Base-by-base conservation (phyloP, 2,888 invertebrate species). In the Philopedon plagiatum region DNA sequence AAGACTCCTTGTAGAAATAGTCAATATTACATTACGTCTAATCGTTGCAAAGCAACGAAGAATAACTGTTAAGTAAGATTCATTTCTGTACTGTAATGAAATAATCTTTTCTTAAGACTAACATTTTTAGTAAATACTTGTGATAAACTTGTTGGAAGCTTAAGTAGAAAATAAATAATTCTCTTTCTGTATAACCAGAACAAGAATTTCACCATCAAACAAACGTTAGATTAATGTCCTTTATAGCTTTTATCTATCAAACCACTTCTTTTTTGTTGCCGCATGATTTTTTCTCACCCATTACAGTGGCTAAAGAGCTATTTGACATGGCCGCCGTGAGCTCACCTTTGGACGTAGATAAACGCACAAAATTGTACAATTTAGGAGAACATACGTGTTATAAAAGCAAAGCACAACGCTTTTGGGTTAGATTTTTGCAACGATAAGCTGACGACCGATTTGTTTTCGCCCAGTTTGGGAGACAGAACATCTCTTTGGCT, bases 281-380 rank as follows among this genome's bases (percentile, higher is more conserved):
- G 70, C 70, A 46, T 70, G 57, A 69, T 69, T 70, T 70, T 69
- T 70, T 70, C 70, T 70, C 70, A 70, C 70, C 62, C 62, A 61
- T 54, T 21, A 60, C 51, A 54, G 26, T 44, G 41, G 15, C 44
- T 29, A 2, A 29, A 18, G 18, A 21, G 32, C 71, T 44, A 44
- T 71, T 71, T 71, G 71, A 71, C 65, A 66, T 71, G 71, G 32
- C 71, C 71, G 71, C 61, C 71, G 18, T 23, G 34, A 32, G 34
- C 15, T 49, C 19, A 21, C 51, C 60, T 37, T 32, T 44, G 57
- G 29, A 29, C 19, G 44, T 11, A 65, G 64, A 66, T 71, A 71
- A 71, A 56, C 44, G 37, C 29, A 41, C 32, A 44, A 51, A 56
- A 49, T 56, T 41, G 49, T 32, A 39, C 15, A 65, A 71, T 66